Percentiles rank a stretch among this genome's conserved stretches.
Evolutionary conservation across 2,888 invertebrate genomes (phyloP).

Genomic region (Lacanobia oleracea): DNA sequence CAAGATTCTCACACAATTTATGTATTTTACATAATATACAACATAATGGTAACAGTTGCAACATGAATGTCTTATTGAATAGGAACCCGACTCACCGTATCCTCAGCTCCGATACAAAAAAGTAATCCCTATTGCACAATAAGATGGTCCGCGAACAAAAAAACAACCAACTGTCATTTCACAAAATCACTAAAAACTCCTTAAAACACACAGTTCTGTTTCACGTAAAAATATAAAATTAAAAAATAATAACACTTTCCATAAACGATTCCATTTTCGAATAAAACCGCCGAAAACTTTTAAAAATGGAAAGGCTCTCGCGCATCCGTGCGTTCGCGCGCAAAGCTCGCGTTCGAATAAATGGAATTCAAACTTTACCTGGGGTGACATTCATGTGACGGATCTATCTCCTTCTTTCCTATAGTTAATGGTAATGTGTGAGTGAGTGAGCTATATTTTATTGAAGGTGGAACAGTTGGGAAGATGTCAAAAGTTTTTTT

Average conservation of each 20-base stretch:
- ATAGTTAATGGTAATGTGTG: slow-evolving; percentile 32
- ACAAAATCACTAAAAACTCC: slow-evolving; percentile 71
- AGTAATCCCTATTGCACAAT: slow-evolving; percentile 86
- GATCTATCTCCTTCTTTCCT: slow-evolving; percentile 71
- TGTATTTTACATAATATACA: slow-evolving; percentile 52
- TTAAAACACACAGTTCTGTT: slow-evolving; percentile 67
- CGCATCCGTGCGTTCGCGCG: slow-evolving; percentile 87
- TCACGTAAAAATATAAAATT: slow-evolving; percentile 53
- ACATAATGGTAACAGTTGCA: slow-evolving; percentile 68
- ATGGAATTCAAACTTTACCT: slow-evolving; percentile 82
- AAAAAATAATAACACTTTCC: slow-evolving; percentile 59
- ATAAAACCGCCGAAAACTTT: slow-evolving; percentile 67
- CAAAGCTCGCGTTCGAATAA: slow-evolving; percentile 88
- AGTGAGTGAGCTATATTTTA: slow-evolving; percentile 72
- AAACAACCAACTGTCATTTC: slow-evolving; percentile 79
- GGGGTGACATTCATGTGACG: slow-evolving; percentile 83
- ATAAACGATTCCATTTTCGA: slow-evolving; percentile 68
- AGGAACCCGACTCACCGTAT: slow-evolving; percentile 82
- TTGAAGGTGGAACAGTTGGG: slow-evolving; percentile 83
- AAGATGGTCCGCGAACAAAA: slow-evolving; percentile 73
- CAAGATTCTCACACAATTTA: slow-evolving; percentile 25
- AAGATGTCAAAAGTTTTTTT: slow-evolving; percentile 79
- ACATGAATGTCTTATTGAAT: slow-evolving; percentile 71
- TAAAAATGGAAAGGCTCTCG: slow-evolving; percentile 66
- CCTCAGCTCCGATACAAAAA: slow-evolving; percentile 76